These are phyloP conservation scores for Mesoligia furuncula DNA, from an alignment of 2,888 invertebrate species.

Conservation along the genomic window DNA sequence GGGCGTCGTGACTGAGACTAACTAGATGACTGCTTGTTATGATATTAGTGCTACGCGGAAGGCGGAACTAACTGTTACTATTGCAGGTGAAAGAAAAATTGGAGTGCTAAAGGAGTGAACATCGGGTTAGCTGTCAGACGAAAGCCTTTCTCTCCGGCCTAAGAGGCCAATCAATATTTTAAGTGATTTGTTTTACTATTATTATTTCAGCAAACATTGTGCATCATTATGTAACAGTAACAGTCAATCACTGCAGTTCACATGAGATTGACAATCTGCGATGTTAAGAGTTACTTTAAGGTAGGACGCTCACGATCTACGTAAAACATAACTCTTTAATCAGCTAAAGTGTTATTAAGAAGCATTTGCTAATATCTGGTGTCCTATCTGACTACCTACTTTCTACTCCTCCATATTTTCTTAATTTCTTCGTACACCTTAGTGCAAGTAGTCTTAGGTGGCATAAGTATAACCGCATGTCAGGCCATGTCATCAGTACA, in stretches of 20 bases:
- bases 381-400: not conserved
- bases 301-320: not conserved
- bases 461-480: not conserved
- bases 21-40: slow-evolving; percentile 16
- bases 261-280: not conserved
- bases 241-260: not conserved
- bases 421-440: not conserved
- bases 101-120: not conserved
- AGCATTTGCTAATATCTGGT: not conserved
- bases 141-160: not conserved
- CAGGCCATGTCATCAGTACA: not conserved
- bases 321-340: not conserved
- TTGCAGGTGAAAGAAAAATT: not conserved
- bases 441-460: not conserved
- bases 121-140: not conserved
- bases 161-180: not conserved
- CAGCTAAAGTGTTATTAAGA: not conserved
- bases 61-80: not conserved
- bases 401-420: not conserved
- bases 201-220: not conserved
- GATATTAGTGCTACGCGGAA: not conserved
- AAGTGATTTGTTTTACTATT: not conserved
- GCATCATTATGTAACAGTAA: not conserved
- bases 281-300: not conserved
- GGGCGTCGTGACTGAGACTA: slow-evolving; percentile 61